Evolutionary conservation across 1,140 invertebrate genomes (phyloP), one percentile per base, ranked within the genome.

Genomic region (Cheumatopsyche charites): DNA sequence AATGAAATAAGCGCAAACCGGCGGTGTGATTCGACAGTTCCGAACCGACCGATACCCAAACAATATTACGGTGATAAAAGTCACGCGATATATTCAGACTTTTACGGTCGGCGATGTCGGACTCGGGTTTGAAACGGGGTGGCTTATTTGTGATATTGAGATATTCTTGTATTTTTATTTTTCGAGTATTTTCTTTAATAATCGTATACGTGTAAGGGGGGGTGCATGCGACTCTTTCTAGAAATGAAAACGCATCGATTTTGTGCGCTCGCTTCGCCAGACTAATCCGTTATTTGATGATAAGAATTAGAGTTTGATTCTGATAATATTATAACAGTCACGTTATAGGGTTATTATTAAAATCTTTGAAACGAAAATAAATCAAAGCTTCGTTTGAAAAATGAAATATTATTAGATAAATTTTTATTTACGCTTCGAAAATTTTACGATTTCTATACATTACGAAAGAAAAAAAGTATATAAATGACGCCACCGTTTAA

Each of bases 61-160:
- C 73, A 71, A 69, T 67, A 71, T 68, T 63, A 52, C 58, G 62
- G 73, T 71, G 73, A 74, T 74, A 74, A 62, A 74, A 74, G 73
- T 74, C 73, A 74, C 73, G 73, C 73, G 65, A 74, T 67, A 49
- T 47, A 52, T 63, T 62, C 25, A 11, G 52, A 71, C 69, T 68
- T 74, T 55, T 62, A 66, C 47, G 17, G 63, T 19, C 26, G 12
- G 29, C 61, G 65, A 63, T 70, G 66, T 70, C 68, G 62, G 47
- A 47, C 29, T 36, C 3, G 29, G 29, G 29, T 36, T n/a, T n/a
- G 29, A 36, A 36, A 36, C 29, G 29, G 29, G 47, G 47, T 42
- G 11, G 45, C 66, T 62, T 45, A 62, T 63, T 47, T 70, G 67
- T 65, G 62, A 45, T 65, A 70, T 66, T 66, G 63, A 49, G 63